Evolutionary conservation across 2,888 invertebrate genomes (phyloP).

Genomic region (Dasypogon diadema): DNA sequence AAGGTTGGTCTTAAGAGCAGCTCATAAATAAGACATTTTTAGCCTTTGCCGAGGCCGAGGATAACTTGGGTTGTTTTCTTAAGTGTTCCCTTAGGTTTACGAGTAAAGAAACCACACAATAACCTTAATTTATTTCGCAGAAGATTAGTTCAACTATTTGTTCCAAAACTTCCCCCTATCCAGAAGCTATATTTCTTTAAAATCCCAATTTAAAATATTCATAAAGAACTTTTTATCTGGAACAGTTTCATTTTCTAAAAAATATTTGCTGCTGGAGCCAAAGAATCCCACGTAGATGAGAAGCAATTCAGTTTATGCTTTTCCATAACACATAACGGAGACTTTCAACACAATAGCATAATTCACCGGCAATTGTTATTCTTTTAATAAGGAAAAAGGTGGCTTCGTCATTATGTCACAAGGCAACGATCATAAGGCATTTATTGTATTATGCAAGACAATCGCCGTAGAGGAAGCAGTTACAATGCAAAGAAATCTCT

Average conservation of each 20-base stretch:
- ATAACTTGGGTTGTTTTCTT: too few species aligned
- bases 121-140: too few species aligned
- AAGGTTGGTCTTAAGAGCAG: not conserved
- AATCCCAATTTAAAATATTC: too few species aligned
- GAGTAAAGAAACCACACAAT: too few species aligned
- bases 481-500: not conserved
- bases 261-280: not conserved
- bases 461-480: not conserved
- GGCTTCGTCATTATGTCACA: not conserved
- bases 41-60: not conserved
- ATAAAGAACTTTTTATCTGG: not conserved
- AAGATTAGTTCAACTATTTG: too few species aligned
- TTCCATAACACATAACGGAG: not conserved
- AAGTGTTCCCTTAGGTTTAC: too few species aligned
- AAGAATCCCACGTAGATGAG: not conserved
- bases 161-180: too few species aligned
- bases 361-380: not conserved
- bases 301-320: not conserved
- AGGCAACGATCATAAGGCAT: not conserved
- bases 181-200: too few species aligned
- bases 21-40: too few species aligned
- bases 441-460: not conserved
- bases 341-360: not conserved
- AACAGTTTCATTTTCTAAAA: not conserved
- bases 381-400: not conserved